Evolutionary conservation across 2,888 invertebrate species (phyloP), one percentile per base, ranked within the genome.

Genomic region (Diabrotica balteata): DNA sequence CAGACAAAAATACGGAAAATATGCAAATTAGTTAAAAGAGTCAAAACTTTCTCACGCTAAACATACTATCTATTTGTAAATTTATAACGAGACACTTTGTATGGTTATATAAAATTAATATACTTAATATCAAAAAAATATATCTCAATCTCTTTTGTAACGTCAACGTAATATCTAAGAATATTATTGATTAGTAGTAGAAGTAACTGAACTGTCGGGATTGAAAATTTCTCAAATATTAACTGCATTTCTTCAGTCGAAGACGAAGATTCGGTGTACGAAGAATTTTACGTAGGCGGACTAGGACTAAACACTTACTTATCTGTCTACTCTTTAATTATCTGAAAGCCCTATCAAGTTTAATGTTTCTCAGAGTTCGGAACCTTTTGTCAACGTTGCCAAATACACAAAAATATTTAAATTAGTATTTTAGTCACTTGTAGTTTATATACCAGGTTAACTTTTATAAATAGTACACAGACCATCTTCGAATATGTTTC

Each of bases 321-420:
- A 80, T 80, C 80, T 77, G 73, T 78, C 80, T 79, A 78, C 81
- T 80, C 80, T 80, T 80, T 80, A 81, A 81, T 81, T 81, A 81
- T 81, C 81, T 80, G 77, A 79, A 79, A 80, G 80, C 80, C 80
- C 80, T 81, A 80, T 81, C 80, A 79, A 77, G 79, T 80, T 79
- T 79, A 77, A 79, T 80, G 79, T 80, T 80, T 75, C 73, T 74
- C 57, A 66, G 69, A 71, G 70, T 64, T 72, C 42, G 66, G 59
- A 66, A 69, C 62, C 51, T 59, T 50, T 51, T 11, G 10, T 43
- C 68, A 58, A 47, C 46, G 69, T 69, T 69, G 69, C 66, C 69
- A 54, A 62, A 55, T 62, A 61, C 11, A 8, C 45, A 61, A 45
- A 45, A 53, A 61, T 32, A 32, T 32, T 32, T 32, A 32, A 32